Percentiles rank a stretch among this genome's conserved stretches.
Evolutionary conservation across 2,113 vertebrate genomes (phyloP).

Genomic region (Mixornis gularis): DNA sequence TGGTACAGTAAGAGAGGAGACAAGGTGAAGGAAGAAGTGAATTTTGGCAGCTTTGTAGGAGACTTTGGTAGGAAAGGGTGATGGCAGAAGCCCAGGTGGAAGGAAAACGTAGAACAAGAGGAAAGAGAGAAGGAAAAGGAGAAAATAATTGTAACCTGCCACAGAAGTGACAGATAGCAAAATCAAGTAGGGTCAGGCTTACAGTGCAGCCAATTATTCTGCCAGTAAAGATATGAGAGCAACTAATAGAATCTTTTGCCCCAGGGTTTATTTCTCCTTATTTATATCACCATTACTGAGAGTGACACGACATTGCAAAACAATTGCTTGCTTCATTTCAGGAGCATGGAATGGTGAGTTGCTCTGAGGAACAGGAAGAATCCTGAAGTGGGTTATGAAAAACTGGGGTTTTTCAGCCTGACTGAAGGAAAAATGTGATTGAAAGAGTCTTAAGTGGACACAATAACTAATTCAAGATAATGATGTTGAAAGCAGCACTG

Average conservation of each 20-base stretch:
- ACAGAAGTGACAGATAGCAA: neutral
- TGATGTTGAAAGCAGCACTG: neutral
- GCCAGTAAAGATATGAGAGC: neutral
- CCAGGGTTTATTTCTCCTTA: neutral
- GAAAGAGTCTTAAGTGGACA: neutral
- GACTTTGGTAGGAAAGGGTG: neutral
- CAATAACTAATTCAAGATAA: neutral
- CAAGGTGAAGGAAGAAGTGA: neutral
- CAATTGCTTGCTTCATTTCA: neutral
- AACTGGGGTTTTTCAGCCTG: fast-evolving
- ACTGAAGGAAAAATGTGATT: neutral
- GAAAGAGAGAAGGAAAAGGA: neutral
- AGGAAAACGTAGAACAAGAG: neutral
- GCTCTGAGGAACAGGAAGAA: neutral
- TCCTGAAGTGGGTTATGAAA: neutral
- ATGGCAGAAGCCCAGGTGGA: neutral
- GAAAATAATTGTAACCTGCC: neutral
- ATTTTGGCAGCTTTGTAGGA: neutral
- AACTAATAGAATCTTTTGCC: neutral
- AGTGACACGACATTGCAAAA: neutral
- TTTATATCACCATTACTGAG: neutral
- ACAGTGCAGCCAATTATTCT: neutral
- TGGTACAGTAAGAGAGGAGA: neutral
- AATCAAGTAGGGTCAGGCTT: neutral
- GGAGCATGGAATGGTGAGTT: neutral